Percentiles rank a stretch among this genome's conserved stretches.
phyloP scores from a whole-genome alignment of 2,113 vertebrate species.

The Hystrix brachyura region DNA sequence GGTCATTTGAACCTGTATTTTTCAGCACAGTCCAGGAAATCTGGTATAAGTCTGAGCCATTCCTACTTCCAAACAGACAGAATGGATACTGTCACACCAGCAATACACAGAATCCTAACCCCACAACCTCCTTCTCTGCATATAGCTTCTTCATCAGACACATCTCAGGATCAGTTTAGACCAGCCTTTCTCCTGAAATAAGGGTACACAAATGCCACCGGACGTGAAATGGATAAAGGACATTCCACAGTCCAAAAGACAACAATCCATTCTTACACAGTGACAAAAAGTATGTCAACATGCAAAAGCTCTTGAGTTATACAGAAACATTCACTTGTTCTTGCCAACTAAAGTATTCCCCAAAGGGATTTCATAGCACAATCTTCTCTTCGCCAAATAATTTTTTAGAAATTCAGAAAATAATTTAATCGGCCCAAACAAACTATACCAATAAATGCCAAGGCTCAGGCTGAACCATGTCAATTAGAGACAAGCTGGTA shows the following conservation, averaged over 20 bases:
- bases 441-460: neutral
- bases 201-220: neutral
- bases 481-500: neutral
- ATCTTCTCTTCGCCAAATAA: conserved; percentile 15
- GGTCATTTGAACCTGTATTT: neutral
- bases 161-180: neutral
- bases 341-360: conserved; percentile 40
- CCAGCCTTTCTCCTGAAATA: neutral
- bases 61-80: conserved; percentile 10
- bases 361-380: conserved; percentile 45
- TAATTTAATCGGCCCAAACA: conserved; percentile 29
- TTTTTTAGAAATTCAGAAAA: neutral
- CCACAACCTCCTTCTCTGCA: neutral
- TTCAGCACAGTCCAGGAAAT: conserved; percentile 41
- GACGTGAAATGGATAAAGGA: neutral
- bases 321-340: conserved; percentile 19
- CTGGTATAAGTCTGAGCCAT: neutral
- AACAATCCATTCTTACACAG: neutral
- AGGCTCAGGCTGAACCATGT: neutral
- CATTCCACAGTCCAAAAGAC: neutral
- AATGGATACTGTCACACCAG: conserved; percentile 6
- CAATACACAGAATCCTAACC: neutral
- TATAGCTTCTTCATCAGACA: neutral
- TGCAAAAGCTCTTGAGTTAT: neutral
- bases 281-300: neutral